Conservation (phyloP, 2,888 invertebrate genomes). For the Andrena praecox region DNA sequence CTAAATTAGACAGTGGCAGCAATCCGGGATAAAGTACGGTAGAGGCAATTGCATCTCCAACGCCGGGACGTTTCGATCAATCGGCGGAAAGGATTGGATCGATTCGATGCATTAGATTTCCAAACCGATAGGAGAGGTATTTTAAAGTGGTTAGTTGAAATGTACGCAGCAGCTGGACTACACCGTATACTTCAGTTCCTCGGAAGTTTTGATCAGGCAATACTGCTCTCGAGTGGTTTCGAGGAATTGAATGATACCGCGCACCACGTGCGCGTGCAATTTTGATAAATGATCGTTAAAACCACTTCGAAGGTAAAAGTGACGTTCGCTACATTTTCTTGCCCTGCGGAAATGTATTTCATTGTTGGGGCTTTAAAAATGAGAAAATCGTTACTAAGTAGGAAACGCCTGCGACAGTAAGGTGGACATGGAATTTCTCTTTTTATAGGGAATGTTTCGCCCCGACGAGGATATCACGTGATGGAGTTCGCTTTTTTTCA, state of each 20-base stretch:
- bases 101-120: slow-evolving; percentile 45
- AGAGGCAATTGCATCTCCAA: slow-evolving; percentile 34
- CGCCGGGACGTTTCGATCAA: slow-evolving; percentile 34
- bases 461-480: no score
- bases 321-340: no score
- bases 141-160: slow-evolving; percentile 26
- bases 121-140: slow-evolving; percentile 7
- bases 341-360: no score
- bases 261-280: no score
- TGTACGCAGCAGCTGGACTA: not conserved
- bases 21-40: slow-evolving; percentile 40
- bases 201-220: not conserved
- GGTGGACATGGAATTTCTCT: no score
- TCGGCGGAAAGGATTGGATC: slow-evolving; percentile 35
- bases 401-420: no score
- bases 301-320: no score
- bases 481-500: no score
- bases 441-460: no score
- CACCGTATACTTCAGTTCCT: not conserved
- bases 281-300: no score
- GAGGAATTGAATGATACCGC: not conserved
- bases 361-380: no score
- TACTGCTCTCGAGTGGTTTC: not conserved
- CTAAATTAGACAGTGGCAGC: slow-evolving; percentile 48
- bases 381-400: no score